Evolutionary conservation across 2,888 invertebrate genomes (phyloP), one percentile per base, ranked within the genome.

Genomic region (Labia minor): DNA sequence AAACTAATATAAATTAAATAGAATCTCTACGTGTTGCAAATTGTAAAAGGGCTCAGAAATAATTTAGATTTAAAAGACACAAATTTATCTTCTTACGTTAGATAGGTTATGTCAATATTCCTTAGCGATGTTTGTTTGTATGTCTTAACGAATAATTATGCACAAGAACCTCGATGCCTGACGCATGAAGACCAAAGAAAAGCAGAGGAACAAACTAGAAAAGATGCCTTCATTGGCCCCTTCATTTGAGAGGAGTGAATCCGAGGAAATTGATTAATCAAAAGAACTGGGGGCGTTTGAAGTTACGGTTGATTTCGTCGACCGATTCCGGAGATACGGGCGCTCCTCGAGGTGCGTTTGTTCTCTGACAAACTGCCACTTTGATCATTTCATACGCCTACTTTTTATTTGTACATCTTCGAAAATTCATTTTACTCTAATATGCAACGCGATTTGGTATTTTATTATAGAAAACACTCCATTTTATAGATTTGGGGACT

Each of bases 141-240:
- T 49, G 49, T 16, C 49, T 49, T 49, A 49, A 49, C 49, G 49
- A 49, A 49, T 49, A 49, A 49, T 49, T 49, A 49, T 49, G 49
- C 49, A 49, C 49, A 49, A 49, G 49, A 2, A 49, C 49, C n/a
- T n/a, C 2, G 49, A 49, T 49, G 49, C 2, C 49, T 10, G 49
- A 49, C 8, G 14, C 16, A n/a, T n/a, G n/a, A 14, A 49, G 49
- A 14, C 14, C 6, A 49, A 16, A 49, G 49, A 49, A 16, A 49
- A 49, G 49, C 14, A 49, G 33, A 33, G 11, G 33, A 16, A 49
- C 49, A 10, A 49, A 4, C 6, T 49, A 49, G 49, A 16, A 49
- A 14, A 49, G 49, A 16, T 4, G 49, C 49, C 49, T 49, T 16
- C n/a, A 49, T 49, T 26, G 26, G 26, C 26, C 8, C 4, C 49